Base-by-base conservation (phyloP, 1,140 invertebrate genomes). In the Nebria ingens region DNA sequence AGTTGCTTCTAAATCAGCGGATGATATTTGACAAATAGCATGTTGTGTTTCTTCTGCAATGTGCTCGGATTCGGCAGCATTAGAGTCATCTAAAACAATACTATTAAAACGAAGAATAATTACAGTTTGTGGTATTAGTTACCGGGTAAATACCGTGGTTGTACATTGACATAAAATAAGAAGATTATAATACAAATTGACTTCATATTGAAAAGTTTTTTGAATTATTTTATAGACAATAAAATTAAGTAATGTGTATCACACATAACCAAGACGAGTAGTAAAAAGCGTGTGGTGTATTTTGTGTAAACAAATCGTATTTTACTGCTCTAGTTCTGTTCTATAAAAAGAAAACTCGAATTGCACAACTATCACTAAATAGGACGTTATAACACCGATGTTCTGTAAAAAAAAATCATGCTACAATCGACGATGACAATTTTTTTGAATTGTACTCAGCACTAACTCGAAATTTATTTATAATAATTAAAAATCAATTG, bases 21-120 rank as follows among this genome's bases (percentile, higher is more conserved):
- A 76, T 49, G 66, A 69, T 17, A 79, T 72, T 34, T 72, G 73
- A 58, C 76, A 79, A 66, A 74, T 73, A 1, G 76, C 76, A 25
- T 75, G 71, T 59, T 72, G 68, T 11, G 62, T 64, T 63, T 72
- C 69, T 51, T 64, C 61, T 0, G 60, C 59, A 17, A 52, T 45
- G 15, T 45, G 6, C 6, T n/a, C 25, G 25, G 6, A n/a, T 34
- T 34, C 25, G n/a, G n/a, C n/a, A n/a, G n/a, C n/a, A n/a, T n/a
- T n/a, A n/a, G n/a, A n/a, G n/a, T n/a, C n/a, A n/a, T n/a, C n/a
- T n/a, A n/a, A n/a, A n/a, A n/a, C n/a, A n/a, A n/a, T n/a, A n/a
- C n/a, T n/a, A n/a, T n/a, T n/a, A n/a, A n/a, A n/a, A n/a, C n/a
- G n/a, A n/a, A n/a, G n/a, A n/a, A n/a, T n/a, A n/a, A n/a, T n/a